A percentile compares a stretch with the other conserved stretches of the same genome.
Evolutionary conservation across 2,113 vertebrate genomes (phyloP).

Genomic region (Leucoraja erinaceus): DNA sequence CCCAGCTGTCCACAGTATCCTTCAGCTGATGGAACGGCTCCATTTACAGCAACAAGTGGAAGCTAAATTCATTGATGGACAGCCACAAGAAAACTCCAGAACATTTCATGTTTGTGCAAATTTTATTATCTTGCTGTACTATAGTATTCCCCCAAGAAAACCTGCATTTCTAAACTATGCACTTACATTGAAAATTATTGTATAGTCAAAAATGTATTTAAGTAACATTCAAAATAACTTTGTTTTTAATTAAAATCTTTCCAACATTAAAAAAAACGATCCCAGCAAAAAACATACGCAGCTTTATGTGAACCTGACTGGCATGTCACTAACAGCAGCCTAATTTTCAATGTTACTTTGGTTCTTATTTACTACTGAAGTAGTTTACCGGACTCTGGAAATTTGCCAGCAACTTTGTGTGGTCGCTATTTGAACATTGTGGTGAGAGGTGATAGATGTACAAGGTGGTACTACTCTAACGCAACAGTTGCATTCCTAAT

Average conservation of each 20-base stretch:
- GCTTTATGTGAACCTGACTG: background rate
- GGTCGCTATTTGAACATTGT: background rate
- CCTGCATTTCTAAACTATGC: background rate
- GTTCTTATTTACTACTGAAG: background rate
- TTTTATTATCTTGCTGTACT: background rate
- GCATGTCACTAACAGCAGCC: background rate
- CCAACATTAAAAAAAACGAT: background rate
- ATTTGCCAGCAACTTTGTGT: background rate
- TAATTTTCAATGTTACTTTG: background rate
- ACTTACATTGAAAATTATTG: background rate
- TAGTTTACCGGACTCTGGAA: background rate
- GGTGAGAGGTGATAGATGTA: background rate
- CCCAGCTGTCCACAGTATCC: too few relatives aligned
- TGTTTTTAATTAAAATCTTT: conserved; percentile 15
- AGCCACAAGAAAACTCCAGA: background rate
- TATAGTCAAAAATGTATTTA: background rate
- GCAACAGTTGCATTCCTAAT: too few relatives aligned
- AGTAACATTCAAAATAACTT: background rate
- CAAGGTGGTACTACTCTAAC: too few relatives aligned
- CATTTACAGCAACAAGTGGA: background rate
- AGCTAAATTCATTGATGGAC: background rate
- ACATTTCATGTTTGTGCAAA: background rate
- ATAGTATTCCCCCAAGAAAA: background rate
- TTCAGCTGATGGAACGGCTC: background rate
- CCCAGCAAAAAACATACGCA: conserved; percentile 11